Base-by-base conservation (phyloP, 2,797 vertebrate species). In the Numenius phaeopus region DNA sequence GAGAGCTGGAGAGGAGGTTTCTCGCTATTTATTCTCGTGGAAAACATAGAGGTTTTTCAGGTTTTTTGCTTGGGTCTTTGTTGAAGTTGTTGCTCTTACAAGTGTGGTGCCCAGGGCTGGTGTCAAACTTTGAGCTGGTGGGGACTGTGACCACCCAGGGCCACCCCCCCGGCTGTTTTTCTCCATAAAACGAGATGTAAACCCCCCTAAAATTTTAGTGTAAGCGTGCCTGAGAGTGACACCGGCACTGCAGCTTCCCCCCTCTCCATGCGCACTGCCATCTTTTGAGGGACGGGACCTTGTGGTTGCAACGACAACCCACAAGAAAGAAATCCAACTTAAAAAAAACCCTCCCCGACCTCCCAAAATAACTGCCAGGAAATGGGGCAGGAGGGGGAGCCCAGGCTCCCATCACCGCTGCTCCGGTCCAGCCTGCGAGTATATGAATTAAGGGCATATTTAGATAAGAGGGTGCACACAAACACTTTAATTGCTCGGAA, bases 371-470 rank as follows among this genome's bases (percentile, higher is more conserved):
- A 44, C 14, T 14, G 2, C 24, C 1, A 3, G 2, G 7, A n/a
- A 32, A 11, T 0, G 27, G 61, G 8, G 26, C 2, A 8, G 66
- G 49, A 42, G 37, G 46, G 58, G 89, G 81, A 97, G 92, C 71
- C 95, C 54, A 30, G 94, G 84, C 87, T 76, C 52, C 59, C 14
- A 1, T 62, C 47, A 61, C 85, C 8, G 23, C 91, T 71, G 72
- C 90, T 86, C 50, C 3, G 3, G 12, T 18, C 73, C 91, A 89
- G 93, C 64, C 54, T 46, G 23, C n/a, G 67, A 47, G 81, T 66
- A 94, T 39, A 59, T 47, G 81, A 97, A 94, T 78, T 69, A 89
- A 61, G 95, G 59, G 79, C 27, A 17, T 89, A 70, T 81, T 84
- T 85, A 87, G 83, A 27, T 75, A 78, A 77, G 8, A 9, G 24